Evolutionary conservation across 1,140 invertebrate genomes (phyloP), one percentile per base, ranked within the genome.

Genomic region (Schlechtendalia chinensis): DNA sequence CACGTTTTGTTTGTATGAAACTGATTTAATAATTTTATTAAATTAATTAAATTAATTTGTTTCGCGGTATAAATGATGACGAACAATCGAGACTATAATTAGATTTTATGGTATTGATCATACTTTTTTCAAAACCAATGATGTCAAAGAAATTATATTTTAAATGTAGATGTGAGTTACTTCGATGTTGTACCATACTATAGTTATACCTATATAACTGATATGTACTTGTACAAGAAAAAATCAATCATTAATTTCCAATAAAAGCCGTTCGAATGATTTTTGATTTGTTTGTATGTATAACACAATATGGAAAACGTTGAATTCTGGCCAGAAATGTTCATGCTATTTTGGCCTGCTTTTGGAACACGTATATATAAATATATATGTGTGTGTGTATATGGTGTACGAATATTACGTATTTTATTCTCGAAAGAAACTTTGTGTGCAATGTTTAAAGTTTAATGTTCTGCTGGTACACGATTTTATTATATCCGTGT

Each of bases 401-500:
- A 39, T 12, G 17, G 12, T 50, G 22, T 50, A 50, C 22, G 45
- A 24, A 50, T 47, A 27, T 17, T 47, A 27, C 67, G 50, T 69
- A 69, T 69, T 69, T 47, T 50, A 69, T 69, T 50, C 24, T 16
- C 14, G 6, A 69, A 69, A 69, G 67, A 69, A 69, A 69, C 67
- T 69, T 69, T n/a, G 45, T 5, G 14, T 17, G 22, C 45, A 14
- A 27, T 8, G 32, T 69, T 27, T 69, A 69, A 69, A 50, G 45
- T 69, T 69, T 69, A 69, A 50, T 50, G 67, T 50, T 24, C 56
- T 27, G 56, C 5, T 59, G 5, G 67, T 69, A 69, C 22, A 27
- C 22, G n/a, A 69, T 69, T 50, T 69, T 69, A 69, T 69, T 69
- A 69, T 69, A 50, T 69, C 16, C n/a, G 22, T 29, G 54, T 77